Evolutionary conservation across 2,113 vertebrate species (phyloP).

Genomic region (Eubucco bourcierii): DNA sequence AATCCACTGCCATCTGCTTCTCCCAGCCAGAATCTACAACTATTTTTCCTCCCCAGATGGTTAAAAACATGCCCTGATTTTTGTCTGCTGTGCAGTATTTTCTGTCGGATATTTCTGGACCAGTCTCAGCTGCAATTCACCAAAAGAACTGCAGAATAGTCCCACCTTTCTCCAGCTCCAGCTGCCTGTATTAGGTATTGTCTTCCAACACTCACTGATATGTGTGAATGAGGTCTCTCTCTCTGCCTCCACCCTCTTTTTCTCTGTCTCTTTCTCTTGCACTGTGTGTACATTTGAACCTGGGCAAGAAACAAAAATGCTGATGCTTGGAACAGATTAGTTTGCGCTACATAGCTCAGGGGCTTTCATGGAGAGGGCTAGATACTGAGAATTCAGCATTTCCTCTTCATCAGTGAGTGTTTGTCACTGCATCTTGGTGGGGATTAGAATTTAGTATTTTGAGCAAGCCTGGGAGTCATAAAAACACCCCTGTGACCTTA

Average conservation of each 20-base stretch:
- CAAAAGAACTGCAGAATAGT: background rate
- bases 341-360: background rate
- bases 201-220: background rate
- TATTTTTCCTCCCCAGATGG: background rate
- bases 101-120: background rate
- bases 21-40: conserved; percentile 7
- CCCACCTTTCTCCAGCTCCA: background rate
- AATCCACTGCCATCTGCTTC: conserved; percentile 61
- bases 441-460: conserved; percentile 29
- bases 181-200: background rate
- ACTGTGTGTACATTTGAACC: background rate
- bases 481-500: background rate
- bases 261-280: background rate
- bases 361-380: background rate
- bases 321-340: conserved; percentile 17
- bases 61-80: conserved; percentile 16
- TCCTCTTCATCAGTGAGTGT: conserved; percentile 13
- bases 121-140: background rate
- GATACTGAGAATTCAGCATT: conserved; percentile 3
- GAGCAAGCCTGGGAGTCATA: background rate
- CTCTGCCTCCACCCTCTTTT: rapidly evolving
- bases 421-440: background rate
- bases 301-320: background rate
- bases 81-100: background rate
- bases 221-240: background rate